A percentile compares a stretch with the other conserved stretches of the same genome.
phyloP scores from a whole-genome alignment of 2,797 vertebrate genomes.

The Pagetopsis macropterus region DNA sequence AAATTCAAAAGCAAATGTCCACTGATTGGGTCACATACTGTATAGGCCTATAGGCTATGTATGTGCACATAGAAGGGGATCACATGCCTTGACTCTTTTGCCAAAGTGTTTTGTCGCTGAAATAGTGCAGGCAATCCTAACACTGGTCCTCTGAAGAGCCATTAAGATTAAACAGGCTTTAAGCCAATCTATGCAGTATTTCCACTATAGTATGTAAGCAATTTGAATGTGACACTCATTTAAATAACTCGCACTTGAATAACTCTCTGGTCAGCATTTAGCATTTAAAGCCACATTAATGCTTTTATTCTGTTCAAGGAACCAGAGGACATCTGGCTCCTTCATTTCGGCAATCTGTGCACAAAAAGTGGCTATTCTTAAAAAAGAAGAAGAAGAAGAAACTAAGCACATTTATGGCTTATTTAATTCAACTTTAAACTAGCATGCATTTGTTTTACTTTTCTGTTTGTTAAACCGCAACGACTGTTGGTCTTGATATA shows the following conservation, averaged over 20 bases:
- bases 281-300: constrained; percentile 49
- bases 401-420: not conserved
- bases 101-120: constrained; percentile 8
- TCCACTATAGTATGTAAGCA: constrained; percentile 29
- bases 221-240: constrained; percentile 51
- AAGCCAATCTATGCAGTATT: constrained; percentile 33
- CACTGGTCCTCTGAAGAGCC: constrained; percentile 17
- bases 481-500: not conserved
- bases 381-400: not conserved
- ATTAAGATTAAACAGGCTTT: constrained; percentile 31
- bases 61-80: constrained; percentile 12
- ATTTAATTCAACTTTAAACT: constrained; percentile 1
- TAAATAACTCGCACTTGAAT: constrained; percentile 46
- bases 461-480: not conserved
- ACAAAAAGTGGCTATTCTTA: not conserved
- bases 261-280: constrained; percentile 54
- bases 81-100: constrained; percentile 3
- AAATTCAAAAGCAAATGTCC: constrained; percentile 5
- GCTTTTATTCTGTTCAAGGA: constrained; percentile 36
- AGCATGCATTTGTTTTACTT: not conserved
- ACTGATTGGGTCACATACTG: constrained; percentile 1
- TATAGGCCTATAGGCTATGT: not conserved
- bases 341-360: constrained; percentile 28
- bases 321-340: constrained; percentile 45
- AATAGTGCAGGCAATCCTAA: not conserved